phyloP scores from a whole-genome alignment of 2,888 invertebrate genomes.

The Prenolepis imparis region DNA sequence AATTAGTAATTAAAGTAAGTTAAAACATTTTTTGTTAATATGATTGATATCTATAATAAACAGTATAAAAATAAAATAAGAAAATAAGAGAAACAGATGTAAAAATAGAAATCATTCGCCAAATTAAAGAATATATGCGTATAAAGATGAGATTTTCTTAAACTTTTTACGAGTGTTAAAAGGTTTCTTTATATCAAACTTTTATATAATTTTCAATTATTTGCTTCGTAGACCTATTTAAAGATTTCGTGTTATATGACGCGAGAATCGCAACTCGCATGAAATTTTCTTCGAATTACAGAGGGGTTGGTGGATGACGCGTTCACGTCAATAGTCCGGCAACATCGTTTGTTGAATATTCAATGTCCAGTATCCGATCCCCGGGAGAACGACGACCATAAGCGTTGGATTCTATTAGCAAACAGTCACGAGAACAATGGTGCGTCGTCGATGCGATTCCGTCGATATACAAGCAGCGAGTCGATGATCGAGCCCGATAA shows the following conservation, averaged over 20 bases:
- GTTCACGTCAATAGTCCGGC: constrained; percentile 6
- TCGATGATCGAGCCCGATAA: constrained; percentile 67
- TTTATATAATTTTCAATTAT: neutral
- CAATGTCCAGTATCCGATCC: constrained; percentile 47
- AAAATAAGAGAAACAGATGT: neutral
- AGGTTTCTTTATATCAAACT: neutral
- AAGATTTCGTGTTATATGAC: neutral
- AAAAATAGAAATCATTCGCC: neutral
- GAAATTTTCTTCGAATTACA: neutral
- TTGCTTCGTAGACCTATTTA: neutral
- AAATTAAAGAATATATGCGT: neutral
- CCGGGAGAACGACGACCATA: constrained; percentile 34
- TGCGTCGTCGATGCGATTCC: constrained; percentile 68
- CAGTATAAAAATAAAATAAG: neutral
- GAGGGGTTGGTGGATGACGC: neutral
- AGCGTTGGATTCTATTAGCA: constrained; percentile 53
- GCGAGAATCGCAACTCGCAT: constrained; percentile 3
- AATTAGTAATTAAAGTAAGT: neutral
- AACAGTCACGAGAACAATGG: constrained; percentile 66
- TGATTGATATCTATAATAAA: neutral
- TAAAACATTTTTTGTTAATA: neutral
- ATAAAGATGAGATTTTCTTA: neutral
- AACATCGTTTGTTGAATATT: constrained; percentile 56
- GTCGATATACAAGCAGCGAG: constrained; percentile 67
- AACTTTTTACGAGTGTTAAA: neutral